A percentile compares a stretch with the other conserved stretches of the same genome.
Conservation (phyloP, 2,888 invertebrate species). For the Drosophila formosana region DNA sequence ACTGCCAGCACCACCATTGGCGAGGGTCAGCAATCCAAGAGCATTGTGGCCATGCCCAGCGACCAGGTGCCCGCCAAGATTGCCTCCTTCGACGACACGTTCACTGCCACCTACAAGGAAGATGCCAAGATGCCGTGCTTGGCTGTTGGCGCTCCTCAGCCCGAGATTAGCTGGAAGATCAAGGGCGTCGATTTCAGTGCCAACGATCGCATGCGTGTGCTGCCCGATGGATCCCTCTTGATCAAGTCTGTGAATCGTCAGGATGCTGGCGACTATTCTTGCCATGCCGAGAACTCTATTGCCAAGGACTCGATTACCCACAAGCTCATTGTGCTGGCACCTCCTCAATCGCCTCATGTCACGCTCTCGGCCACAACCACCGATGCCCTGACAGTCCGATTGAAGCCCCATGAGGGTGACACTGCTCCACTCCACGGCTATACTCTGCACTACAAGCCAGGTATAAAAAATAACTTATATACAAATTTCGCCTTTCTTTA, state of each 20-base stretch:
- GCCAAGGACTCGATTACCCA: conserved; percentile 97
- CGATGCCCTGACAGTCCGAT: conserved; percentile 90
- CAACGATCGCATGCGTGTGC: conserved; percentile 92
- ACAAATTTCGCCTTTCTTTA: too few species aligned
- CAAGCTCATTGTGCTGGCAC: conserved; percentile 92
- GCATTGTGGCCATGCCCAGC: conserved; percentile 93
- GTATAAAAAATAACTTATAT: conserved; percentile 47
- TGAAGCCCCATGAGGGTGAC: conserved; percentile 91
- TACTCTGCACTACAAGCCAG: conserved; percentile 95
- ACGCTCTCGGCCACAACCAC: conserved; percentile 91
- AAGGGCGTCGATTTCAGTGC: conserved; percentile 92
- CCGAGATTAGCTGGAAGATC: conserved; percentile 95
- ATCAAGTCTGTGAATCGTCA: conserved; percentile 94
- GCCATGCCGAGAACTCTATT: conserved; percentile 96
- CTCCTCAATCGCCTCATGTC: conserved; percentile 92
- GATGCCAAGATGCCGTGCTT: conserved; percentile 96
- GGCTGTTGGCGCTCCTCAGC: conserved; percentile 96
- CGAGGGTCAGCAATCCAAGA: conserved; percentile 95
- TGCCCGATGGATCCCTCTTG: conserved; percentile 96
- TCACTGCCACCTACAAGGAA: conserved; percentile 96
- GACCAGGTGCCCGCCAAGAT: conserved; percentile 94
- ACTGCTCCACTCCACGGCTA: conserved; percentile 96
- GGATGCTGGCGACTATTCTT: conserved; percentile 97
- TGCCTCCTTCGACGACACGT: conserved; percentile 97
- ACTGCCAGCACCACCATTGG: conserved; percentile 97